Evolutionary conservation across 2,113 vertebrate genomes (phyloP).

Genomic region (Serilophus lunatus): DNA sequence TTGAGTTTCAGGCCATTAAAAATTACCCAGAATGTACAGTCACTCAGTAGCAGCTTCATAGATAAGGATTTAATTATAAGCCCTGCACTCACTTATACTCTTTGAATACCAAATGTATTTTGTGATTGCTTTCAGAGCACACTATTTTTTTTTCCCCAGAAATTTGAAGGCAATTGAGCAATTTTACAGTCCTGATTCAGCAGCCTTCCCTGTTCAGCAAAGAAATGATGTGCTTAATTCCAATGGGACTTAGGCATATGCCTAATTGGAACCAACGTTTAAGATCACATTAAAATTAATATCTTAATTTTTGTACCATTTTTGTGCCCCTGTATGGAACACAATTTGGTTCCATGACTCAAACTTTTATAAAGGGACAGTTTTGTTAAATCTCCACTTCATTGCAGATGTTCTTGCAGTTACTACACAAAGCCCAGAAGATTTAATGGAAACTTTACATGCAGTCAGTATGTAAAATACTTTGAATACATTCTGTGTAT

Average conservation of each 20-base stretch:
- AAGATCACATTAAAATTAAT: conserved; percentile 60
- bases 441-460: background rate
- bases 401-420: background rate
- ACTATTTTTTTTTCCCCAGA: conserved; percentile 48
- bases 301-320: conserved; percentile 34
- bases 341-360: background rate
- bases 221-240: conserved; percentile 53
- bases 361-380: background rate
- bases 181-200: conserved; percentile 70
- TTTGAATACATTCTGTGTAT: background rate
- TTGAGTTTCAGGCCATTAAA: conserved; percentile 66
- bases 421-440: background rate
- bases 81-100: conserved; percentile 58
- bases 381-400: background rate
- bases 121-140: conserved; percentile 62
- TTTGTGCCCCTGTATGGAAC: background rate
- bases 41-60: conserved; percentile 51
- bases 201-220: conserved; percentile 50
- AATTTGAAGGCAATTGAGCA: conserved; percentile 67
- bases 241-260: conserved; percentile 31
- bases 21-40: conserved; percentile 63
- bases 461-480: background rate
- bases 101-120: conserved; percentile 67
- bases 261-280: conserved; percentile 52
- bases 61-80: conserved; percentile 70